Evolutionary conservation across 2,888 invertebrate species (phyloP), one percentile per base, ranked within the genome.

Genomic region (Drosophila macrothrix): DNA sequence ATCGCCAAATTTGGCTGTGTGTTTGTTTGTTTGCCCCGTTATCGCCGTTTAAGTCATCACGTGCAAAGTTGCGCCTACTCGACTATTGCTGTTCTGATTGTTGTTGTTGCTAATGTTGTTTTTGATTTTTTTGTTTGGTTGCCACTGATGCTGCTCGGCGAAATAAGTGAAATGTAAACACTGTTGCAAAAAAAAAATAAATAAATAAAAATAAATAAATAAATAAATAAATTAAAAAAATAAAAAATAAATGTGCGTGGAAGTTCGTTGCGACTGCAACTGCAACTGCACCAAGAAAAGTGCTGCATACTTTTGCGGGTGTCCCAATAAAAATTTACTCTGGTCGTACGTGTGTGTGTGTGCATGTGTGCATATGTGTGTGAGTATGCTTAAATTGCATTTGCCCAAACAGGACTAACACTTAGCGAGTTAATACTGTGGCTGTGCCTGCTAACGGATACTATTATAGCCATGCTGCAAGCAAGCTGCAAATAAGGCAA

Each of bases 111-210:
- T 25, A 46, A 62, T 59, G 39, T 25, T 59, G 4, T 46, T 55
- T 54, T 73, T 46, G 12, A 35, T 3, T 14, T 43, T 66, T 60
- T 61, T 55, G 46, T 55, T 41, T 67, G 33, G 31, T 54, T 62
- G 39, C 59, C 46, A 46, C 59, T 41, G 50, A 5, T 29, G 50
- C 50, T 56, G 25, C 31, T 19, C 37, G 37, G 19, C 5, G 41
- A 68, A 61, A 25, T 35, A 67, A 75, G 75, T 85, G 72, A 83
- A 72, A 80, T 66, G 78, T 78, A 78, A 78, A 79, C 78, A 81
- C 59, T 66, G 49, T 28, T 28, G 56, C n/a, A 33, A 37, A 65
- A 61, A 33, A 4, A 28, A 31, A 25, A 31, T 31, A 56, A 59
- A 61, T 2, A 46, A n/a, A n/a, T 43, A 22, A 41, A 41, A 41